Conservation (phyloP, 2,888 invertebrate species). For the Thyatira batis region DNA sequence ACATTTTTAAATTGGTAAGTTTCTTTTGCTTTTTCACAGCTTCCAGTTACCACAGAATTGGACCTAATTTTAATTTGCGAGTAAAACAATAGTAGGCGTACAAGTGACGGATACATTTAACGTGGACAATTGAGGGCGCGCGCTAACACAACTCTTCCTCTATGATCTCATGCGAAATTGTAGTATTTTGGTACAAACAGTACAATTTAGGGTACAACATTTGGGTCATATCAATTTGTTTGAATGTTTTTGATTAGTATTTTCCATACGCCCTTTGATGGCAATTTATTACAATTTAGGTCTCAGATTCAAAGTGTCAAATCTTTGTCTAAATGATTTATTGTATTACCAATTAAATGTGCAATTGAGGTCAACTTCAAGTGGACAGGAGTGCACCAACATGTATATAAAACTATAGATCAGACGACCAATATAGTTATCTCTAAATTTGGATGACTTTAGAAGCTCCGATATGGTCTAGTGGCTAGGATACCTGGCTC, state of each 20-base stretch:
- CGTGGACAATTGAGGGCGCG: not conserved
- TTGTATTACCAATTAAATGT: no score
- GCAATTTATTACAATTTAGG: not conserved
- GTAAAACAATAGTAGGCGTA: not conserved
- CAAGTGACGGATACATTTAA: slow-evolving; percentile 1
- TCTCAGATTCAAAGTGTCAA: not conserved
- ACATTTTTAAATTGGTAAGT: not conserved
- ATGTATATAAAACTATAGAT: no score
- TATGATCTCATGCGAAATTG: slow-evolving; percentile 48
- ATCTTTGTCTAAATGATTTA: not conserved
- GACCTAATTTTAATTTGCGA: not conserved
- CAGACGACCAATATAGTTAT: no score
- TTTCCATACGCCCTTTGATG: not conserved
- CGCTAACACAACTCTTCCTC: slow-evolving; percentile 14
- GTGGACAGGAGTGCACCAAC: no score
- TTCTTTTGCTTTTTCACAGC: not conserved
- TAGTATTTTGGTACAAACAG: slow-evolving; percentile 45
- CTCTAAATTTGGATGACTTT: not conserved
- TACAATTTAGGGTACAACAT: slow-evolving; percentile 35
- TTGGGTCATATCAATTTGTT: slow-evolving; percentile 51
- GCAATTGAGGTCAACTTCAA: no score
- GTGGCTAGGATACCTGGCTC: slow-evolving; percentile 84
- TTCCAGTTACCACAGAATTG: not conserved
- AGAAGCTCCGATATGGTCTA: slow-evolving; percentile 81
- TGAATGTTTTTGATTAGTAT: slow-evolving; percentile 28